Evolutionary conservation across 2,888 invertebrate genomes (phyloP), one percentile per base, ranked within the genome.

Genomic region (Lasiommata megera): DNA sequence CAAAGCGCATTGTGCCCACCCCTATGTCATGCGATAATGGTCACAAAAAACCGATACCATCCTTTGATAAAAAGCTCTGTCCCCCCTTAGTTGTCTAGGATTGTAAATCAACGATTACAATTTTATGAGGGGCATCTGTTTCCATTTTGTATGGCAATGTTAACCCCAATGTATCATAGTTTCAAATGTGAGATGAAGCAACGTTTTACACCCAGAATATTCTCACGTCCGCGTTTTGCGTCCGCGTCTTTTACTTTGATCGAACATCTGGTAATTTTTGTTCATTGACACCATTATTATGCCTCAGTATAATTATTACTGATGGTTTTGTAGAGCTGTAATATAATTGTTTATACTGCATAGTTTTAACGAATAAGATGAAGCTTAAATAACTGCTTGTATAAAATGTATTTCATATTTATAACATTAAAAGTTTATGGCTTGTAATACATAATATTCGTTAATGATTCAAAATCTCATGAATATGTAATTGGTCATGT

Each of bases 61-160:
- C 57, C 46, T 41, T 58, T 53, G 57, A 60, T 62, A 60, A 62
- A 57, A 62, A 43, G 44, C 41, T 37, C 54, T 55, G 43, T 52
- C 62, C 60, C 60, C 54, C 28, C 17, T 18, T 12, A 28, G 17
- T 48, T 54, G 54, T 51, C 60, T 62, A 60, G 50, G 50, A 55
- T 60, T 53, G 60, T 60, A 55, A 57, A 55, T 57, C 57, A 58
- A 58, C 55, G 52, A 60, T 57, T 41, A 57, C 51, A 57, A 36
- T 52, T 62, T 62, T 62, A 62, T 58, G 57, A 57, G 57, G 57
- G 60, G 60, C 62, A 62, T 62, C 62, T 62, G 62, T 60, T 59
- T 44, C 43, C 14, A 56, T 57, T 51, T 38, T 37, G 51, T 51
- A 44, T 34, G 18, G 47, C 38, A 55, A 31, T 55, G 47, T 60